phyloP scores from a whole-genome alignment of 2,888 invertebrate genomes.

The Eulithis prunata region DNA sequence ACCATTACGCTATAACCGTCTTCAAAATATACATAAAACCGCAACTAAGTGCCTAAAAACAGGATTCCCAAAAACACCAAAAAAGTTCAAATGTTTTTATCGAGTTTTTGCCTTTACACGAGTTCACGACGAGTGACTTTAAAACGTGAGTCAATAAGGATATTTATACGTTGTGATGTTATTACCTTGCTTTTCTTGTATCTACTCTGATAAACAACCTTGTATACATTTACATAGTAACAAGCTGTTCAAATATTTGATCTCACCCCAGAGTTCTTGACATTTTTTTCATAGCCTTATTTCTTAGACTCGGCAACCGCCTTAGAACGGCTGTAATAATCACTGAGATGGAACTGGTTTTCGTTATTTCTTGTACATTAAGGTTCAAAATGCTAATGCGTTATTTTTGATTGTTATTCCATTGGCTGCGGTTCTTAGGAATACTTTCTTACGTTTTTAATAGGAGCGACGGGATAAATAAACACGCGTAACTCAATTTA shows the following conservation, averaged over 20 bases:
- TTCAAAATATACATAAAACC: constrained; percentile 14
- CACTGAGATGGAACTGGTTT: neutral
- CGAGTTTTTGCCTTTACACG: constrained; percentile 33
- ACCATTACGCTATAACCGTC: neutral
- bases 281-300: neutral
- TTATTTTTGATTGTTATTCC: too few relatives aligned
- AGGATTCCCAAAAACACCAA: constrained; percentile 15
- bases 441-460: too few relatives aligned
- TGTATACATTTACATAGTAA: constrained; percentile 19
- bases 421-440: too few relatives aligned
- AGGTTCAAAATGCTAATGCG: neutral
- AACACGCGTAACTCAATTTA: too few relatives aligned
- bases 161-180: constrained; percentile 36
- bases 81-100: constrained; percentile 22
- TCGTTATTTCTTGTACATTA: neutral
- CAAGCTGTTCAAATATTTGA: constrained; percentile 37
- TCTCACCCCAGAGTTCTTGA: constrained; percentile 24
- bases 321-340: neutral
- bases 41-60: constrained; percentile 14
- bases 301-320: neutral
- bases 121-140: constrained; percentile 23
- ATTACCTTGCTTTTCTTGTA: constrained; percentile 29
- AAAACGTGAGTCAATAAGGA: constrained; percentile 37
- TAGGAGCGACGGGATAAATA: too few relatives aligned
- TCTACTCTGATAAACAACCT: constrained; percentile 14